A percentile compares a stretch with the other conserved stretches of the same genome.
Conservation (phyloP, 2,113 vertebrate species). For the Emydocephalus ijimae region DNA sequence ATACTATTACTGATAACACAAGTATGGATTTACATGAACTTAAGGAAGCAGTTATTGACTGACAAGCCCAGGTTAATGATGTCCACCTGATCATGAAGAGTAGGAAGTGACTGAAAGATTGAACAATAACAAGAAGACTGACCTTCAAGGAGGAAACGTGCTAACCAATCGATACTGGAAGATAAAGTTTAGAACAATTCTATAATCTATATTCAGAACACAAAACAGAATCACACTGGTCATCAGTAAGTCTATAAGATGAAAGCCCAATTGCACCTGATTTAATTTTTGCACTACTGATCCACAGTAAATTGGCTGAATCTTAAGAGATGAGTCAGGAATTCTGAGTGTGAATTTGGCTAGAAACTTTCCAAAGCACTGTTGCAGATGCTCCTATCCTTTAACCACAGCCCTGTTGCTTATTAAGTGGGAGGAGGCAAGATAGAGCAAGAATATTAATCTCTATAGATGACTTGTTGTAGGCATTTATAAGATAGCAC, state of each 20-base stretch:
- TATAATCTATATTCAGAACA: slow-evolving; percentile 13
- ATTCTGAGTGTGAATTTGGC: neutral
- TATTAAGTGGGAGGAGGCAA: neutral
- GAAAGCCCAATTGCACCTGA: neutral
- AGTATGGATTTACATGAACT: neutral
- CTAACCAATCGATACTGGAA: neutral
- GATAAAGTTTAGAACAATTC: slow-evolving; percentile 1
- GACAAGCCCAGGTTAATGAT: neutral
- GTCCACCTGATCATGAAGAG: neutral
- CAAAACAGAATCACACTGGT: neutral
- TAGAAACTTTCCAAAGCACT: too few species aligned
- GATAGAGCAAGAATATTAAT: neutral
- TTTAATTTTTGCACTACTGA: neutral
- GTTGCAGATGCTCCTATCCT: neutral
- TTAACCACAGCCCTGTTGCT: neutral
- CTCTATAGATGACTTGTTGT: neutral
- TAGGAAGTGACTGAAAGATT: neutral
- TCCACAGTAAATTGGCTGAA: neutral
- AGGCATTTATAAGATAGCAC: neutral
- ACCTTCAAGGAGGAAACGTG: slow-evolving; percentile 16
- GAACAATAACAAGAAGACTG: neutral
- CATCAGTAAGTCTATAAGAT: slow-evolving; percentile 17
- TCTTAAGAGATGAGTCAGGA: neutral
- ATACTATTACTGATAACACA: neutral
- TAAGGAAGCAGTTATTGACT: neutral